Percentiles rank a stretch among this genome's conserved stretches.
phyloP scores from a whole-genome alignment of 2,113 vertebrate species.

The Amazona vittata region DNA sequence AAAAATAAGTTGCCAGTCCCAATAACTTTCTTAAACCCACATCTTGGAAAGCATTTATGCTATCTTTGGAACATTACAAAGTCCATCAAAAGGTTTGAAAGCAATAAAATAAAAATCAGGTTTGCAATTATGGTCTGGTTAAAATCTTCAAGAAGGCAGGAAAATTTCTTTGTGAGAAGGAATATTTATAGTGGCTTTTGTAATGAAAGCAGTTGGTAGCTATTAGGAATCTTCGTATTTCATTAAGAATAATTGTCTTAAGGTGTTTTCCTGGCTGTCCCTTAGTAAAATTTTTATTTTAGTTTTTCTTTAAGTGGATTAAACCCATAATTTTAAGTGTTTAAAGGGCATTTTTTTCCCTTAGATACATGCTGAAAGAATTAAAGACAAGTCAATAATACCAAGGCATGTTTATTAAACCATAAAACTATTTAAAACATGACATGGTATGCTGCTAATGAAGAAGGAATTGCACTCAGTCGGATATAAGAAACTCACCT shows the following conservation, averaged over 20 bases:
- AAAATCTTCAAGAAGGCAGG: neutral
- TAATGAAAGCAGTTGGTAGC: neutral
- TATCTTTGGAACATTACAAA: slow-evolving; percentile 11
- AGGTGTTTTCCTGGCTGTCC: slow-evolving; percentile 2
- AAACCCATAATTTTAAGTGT: neutral
- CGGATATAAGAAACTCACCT: neutral
- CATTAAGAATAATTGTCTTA: slow-evolving; percentile 21
- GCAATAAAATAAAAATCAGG: slow-evolving; percentile 40
- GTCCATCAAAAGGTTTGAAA: neutral
- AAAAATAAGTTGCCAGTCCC: slow-evolving; percentile 48
- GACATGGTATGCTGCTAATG: neutral
- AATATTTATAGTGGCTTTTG: neutral
- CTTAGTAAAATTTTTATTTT: neutral
- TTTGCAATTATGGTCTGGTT: slow-evolving; percentile 29
- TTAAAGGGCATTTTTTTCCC: neutral
- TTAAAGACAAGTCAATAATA: slow-evolving; percentile 39
- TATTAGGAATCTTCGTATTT: slow-evolving; percentile 37
- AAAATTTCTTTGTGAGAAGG: neutral
- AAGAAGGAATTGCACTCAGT: neutral
- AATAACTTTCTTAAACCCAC: neutral
- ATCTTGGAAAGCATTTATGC: slow-evolving; percentile 18
- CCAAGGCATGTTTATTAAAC: neutral
- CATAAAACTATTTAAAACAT: neutral
- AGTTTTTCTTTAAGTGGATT: neutral
- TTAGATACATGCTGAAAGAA: neutral